phyloP scores from a whole-genome alignment of 2,797 vertebrate species.

The Acipenser ruthenus region DNA sequence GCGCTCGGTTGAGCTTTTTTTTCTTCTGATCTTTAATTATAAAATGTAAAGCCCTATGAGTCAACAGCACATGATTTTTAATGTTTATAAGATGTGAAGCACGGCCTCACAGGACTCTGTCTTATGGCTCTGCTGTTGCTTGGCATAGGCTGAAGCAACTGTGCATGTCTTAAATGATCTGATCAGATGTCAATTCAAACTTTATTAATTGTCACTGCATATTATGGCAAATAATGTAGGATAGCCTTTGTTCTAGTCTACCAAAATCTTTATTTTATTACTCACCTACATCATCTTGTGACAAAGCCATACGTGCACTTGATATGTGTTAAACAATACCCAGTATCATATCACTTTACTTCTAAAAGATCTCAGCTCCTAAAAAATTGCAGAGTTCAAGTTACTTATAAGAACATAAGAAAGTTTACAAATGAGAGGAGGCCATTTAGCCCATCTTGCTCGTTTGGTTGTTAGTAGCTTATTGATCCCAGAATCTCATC shows the following conservation, averaged over 20 bases:
- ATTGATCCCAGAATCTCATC: too few relatives aligned
- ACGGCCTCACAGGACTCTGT: conserved; percentile 48
- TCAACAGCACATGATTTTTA: conserved; percentile 33
- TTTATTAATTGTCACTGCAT: conserved; percentile 56
- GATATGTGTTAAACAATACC: too few relatives aligned
- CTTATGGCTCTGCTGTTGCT: conserved; percentile 41
- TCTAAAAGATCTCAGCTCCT: too few relatives aligned
- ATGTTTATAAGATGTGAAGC: conserved; percentile 57
- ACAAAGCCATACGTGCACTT: too few relatives aligned
- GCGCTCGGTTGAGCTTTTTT: too few relatives aligned
- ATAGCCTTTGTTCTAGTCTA: conserved; percentile 46
- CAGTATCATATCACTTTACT: too few relatives aligned
- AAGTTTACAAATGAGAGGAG: too few relatives aligned
- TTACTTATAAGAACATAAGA: too few relatives aligned
- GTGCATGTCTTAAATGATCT: conserved; percentile 65
- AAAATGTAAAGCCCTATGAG: conserved; percentile 26
- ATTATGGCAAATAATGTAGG: conserved; percentile 41
- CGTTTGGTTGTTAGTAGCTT: too few relatives aligned
- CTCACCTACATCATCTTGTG: too few relatives aligned
- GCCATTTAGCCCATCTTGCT: too few relatives aligned
- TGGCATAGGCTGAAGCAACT: conserved; percentile 42
- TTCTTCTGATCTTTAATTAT: neutral
- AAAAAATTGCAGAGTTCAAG: too few relatives aligned
- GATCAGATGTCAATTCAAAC: conserved; percentile 75
- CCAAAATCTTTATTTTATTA: conserved; percentile 14